These are phyloP conservation scores for Chromis chromis DNA, from an alignment of 2,797 vertebrate genomes.

Conservation along the genomic window DNA sequence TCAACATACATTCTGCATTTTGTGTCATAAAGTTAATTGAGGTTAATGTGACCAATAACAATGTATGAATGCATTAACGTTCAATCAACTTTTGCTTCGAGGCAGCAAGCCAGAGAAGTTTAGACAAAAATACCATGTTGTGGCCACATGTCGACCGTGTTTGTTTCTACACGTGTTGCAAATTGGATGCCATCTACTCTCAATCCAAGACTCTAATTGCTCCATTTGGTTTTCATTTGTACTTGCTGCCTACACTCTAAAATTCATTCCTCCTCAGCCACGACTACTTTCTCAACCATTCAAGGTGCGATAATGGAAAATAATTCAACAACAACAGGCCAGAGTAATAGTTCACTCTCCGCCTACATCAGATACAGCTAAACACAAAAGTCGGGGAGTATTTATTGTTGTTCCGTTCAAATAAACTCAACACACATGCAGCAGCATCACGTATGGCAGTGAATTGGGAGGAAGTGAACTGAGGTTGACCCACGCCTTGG, in stretches of 20 bases:
- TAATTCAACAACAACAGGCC: slow-evolving; percentile 1
- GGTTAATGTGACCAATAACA: not conserved
- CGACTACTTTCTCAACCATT: slow-evolving; percentile 9
- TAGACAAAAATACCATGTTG: slow-evolving; percentile 5
- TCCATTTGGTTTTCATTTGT: slow-evolving; percentile 34
- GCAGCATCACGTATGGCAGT: not conserved
- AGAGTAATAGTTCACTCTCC: slow-evolving; percentile 10
- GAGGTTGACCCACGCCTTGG: slow-evolving; percentile 26
- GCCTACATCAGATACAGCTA: slow-evolving; percentile 21
- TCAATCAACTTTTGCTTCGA: slow-evolving; percentile 17
- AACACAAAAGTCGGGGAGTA: not conserved
- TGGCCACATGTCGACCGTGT: slow-evolving; percentile 3
- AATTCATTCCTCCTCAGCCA: slow-evolving; percentile 29
- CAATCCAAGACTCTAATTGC: slow-evolving; percentile 28
- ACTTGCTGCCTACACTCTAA: slow-evolving; percentile 20
- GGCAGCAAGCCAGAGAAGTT: slow-evolving; percentile 1
- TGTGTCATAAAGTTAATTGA: not conserved
- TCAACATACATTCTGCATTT: too few species aligned
- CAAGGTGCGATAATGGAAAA: slow-evolving; percentile 33
- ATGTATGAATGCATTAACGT: slow-evolving; percentile 5
- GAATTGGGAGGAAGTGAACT: slow-evolving; percentile 23
- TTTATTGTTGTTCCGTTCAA: slow-evolving; percentile 3
- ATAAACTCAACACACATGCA: not conserved
- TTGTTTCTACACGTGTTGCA: slow-evolving; percentile 3
- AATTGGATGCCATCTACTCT: slow-evolving; percentile 27